Conservation (phyloP, 2,113 vertebrate genomes). For the Nothocercus nigrocapillus region DNA sequence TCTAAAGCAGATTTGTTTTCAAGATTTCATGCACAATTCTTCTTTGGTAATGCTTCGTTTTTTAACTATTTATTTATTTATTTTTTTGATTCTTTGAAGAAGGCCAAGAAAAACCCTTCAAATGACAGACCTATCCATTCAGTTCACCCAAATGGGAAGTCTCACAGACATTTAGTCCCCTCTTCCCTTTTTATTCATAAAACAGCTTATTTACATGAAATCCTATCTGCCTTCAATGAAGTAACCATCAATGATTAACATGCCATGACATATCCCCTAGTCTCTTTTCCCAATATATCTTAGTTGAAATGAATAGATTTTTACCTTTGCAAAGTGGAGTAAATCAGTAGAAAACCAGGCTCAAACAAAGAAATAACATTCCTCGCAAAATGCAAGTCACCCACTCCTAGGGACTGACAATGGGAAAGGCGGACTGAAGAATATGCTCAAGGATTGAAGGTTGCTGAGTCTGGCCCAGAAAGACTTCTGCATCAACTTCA, state of each 20-base stretch:
- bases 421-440: background rate
- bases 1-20: background rate
- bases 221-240: background rate
- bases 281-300: background rate
- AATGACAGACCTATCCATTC: background rate
- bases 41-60: background rate
- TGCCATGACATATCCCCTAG: background rate
- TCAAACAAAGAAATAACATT: background rate
- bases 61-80: background rate
- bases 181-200: background rate
- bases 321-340: background rate
- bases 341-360: background rate
- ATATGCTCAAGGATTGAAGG: background rate
- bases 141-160: background rate
- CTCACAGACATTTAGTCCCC: background rate
- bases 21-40: background rate
- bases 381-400: background rate
- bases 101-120: background rate
- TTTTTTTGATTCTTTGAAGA: background rate
- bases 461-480: background rate
- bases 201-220: background rate
- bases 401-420: background rate
- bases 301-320: background rate
- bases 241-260: background rate
- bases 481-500: background rate